These are phyloP conservation scores for Plagodis dolabraria DNA, from an alignment of 2,888 invertebrate species.

Conservation along the genomic window DNA sequence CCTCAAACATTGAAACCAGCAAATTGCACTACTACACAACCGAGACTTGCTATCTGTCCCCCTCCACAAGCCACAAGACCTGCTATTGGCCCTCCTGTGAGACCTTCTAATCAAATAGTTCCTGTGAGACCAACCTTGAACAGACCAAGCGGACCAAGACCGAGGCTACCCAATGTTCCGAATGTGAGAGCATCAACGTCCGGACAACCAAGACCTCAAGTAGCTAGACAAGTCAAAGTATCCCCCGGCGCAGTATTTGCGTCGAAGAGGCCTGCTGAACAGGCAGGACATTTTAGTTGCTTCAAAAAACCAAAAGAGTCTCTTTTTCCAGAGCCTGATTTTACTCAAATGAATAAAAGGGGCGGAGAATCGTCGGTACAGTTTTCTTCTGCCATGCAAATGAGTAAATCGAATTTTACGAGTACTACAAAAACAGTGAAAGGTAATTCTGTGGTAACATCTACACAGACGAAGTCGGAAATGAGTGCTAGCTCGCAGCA, in stretches of 20 bases:
- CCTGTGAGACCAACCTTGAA: slow-evolving; percentile 51
- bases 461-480: slow-evolving; percentile 68
- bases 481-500: slow-evolving; percentile 62
- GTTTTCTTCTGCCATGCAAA: slow-evolving; percentile 57
- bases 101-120: slow-evolving; percentile 56
- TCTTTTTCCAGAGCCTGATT: slow-evolving; percentile 57
- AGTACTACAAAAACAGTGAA: slow-evolving; percentile 63
- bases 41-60: slow-evolving; percentile 36
- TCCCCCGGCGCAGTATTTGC: slow-evolving; percentile 56
- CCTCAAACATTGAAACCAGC: slow-evolving; percentile 36
- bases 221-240: slow-evolving; percentile 61
- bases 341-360: slow-evolving; percentile 41
- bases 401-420: slow-evolving; percentile 59
- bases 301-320: slow-evolving; percentile 77
- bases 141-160: slow-evolving; percentile 48
- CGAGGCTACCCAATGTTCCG: slow-evolving; percentile 51
- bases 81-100: slow-evolving; percentile 34
- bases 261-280: slow-evolving; percentile 58
- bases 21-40: slow-evolving; percentile 39
- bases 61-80: slow-evolving; percentile 43
- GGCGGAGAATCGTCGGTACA: slow-evolving; percentile 51
- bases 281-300: slow-evolving; percentile 66
- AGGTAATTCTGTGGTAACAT: slow-evolving; percentile 61
- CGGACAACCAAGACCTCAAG: slow-evolving; percentile 42
- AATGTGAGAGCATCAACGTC: slow-evolving; percentile 47